Conservation (phyloP, 2,888 invertebrate genomes). For the Drosophila cognata region DNA sequence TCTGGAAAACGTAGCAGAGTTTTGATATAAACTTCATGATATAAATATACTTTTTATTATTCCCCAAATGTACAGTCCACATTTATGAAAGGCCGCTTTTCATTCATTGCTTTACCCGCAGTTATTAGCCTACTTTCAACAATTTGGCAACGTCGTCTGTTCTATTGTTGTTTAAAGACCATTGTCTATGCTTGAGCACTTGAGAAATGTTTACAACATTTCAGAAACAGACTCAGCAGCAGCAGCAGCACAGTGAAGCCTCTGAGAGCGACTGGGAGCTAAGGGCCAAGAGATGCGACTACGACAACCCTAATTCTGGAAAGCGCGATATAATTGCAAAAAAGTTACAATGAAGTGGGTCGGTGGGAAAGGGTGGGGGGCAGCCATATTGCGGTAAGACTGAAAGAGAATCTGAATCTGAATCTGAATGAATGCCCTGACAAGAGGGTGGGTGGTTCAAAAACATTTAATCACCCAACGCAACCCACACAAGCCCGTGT, state of each 20-base stretch:
- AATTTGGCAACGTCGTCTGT: slow-evolving; percentile 60
- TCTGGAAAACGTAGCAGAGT: not conserved
- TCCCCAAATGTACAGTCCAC: slow-evolving; percentile 15
- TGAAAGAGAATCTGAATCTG: slow-evolving; percentile 63
- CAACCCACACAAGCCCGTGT: slow-evolving; percentile 33
- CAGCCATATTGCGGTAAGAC: slow-evolving; percentile 47
- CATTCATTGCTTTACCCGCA: slow-evolving; percentile 36
- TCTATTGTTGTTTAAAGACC: slow-evolving; percentile 50
- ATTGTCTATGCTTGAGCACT: slow-evolving; percentile 54
- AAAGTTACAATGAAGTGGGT: slow-evolving; percentile 54
- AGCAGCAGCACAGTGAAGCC: slow-evolving; percentile 21
- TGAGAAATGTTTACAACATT: slow-evolving; percentile 62
- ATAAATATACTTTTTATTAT: not conserved
- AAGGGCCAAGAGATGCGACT: slow-evolving; percentile 24
- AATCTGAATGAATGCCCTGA: slow-evolving; percentile 54
- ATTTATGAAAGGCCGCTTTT: not conserved
- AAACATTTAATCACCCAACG: slow-evolving; percentile 57
- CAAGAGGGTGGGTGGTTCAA: slow-evolving; percentile 31
- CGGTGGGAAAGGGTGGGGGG: slow-evolving; percentile 4
- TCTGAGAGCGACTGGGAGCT: slow-evolving; percentile 7
- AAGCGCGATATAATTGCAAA: slow-evolving; percentile 67
- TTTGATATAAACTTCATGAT: not conserved
- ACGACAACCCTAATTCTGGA: slow-evolving; percentile 49
- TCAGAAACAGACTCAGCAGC: slow-evolving; percentile 58
- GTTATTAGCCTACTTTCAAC: slow-evolving; percentile 65